Evolutionary conservation across 2,113 vertebrate genomes (phyloP).

Genomic region (Mohoua ochrocephala): DNA sequence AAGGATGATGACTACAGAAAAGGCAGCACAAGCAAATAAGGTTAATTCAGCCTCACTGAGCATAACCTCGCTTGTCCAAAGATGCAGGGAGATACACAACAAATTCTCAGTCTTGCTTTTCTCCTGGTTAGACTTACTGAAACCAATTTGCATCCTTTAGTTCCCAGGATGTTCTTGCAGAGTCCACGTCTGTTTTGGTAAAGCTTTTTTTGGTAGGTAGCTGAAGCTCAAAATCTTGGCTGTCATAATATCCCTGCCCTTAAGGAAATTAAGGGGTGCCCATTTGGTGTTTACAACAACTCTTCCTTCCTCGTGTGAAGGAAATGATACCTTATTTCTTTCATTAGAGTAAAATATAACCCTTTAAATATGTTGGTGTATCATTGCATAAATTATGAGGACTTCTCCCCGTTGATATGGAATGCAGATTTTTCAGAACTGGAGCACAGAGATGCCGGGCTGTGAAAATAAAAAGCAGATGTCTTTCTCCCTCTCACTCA

Average conservation of each 20-base stretch:
- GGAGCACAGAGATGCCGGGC: slow-evolving; percentile 39
- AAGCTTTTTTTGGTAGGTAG: slow-evolving; percentile 7
- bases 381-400: slow-evolving; percentile 73
- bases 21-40: not conserved
- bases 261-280: slow-evolving; percentile 26
- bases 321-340: slow-evolving; percentile 69
- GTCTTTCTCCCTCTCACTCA: slow-evolving; percentile 37
- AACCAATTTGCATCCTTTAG: not conserved
- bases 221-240: not conserved
- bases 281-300: slow-evolving; percentile 68
- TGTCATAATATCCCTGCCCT: slow-evolving; percentile 35
- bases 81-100: not conserved
- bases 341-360: slow-evolving; percentile 76
- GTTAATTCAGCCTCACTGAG: not conserved
- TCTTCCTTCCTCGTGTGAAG: slow-evolving; percentile 54
- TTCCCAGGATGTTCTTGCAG: not conserved
- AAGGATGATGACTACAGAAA: not conserved
- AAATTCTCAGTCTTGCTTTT: not conserved
- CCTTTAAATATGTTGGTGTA: slow-evolving; percentile 64
- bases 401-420: slow-evolving; percentile 69
- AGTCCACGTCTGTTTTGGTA: not conserved
- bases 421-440: slow-evolving; percentile 69
- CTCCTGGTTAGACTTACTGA: not conserved
- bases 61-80: not conserved
- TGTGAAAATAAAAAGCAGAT: slow-evolving; percentile 80